Conservation (phyloP, 64 coral and sea anemone genomes). For the Platygyra sinensis region DNA sequence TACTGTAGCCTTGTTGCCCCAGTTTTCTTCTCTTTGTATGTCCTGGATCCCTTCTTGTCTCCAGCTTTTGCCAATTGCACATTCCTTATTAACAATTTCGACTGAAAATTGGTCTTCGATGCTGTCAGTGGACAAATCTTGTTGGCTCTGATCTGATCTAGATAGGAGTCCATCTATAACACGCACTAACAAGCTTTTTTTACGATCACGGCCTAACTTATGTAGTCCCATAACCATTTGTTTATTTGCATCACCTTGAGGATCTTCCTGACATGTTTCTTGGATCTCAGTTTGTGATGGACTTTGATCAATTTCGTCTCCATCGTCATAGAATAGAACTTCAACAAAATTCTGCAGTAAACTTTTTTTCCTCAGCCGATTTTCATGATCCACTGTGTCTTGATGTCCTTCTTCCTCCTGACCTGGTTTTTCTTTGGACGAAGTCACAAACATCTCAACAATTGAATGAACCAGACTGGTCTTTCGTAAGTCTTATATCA, state of each 20-base stretch:
- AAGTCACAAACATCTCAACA: background rate
- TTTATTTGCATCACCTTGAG: background rate
- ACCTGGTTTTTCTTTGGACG: background rate
- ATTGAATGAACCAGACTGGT: background rate
- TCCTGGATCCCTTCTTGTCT: background rate
- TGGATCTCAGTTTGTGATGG: background rate
- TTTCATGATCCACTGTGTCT: background rate
- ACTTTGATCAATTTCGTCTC: background rate
- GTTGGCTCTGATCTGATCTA: background rate
- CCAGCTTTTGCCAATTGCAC: background rate
- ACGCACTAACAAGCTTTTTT: background rate
- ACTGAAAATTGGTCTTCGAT: background rate
- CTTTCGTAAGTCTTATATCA: background rate
- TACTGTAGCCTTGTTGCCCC: background rate
- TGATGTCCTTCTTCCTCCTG: background rate
- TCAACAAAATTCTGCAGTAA: background rate
- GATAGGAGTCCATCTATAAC: background rate
- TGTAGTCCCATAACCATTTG: background rate
- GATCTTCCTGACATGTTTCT: background rate
- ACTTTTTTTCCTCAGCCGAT: background rate
- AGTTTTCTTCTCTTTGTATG: background rate
- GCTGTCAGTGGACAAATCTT: background rate
- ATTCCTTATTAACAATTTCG: background rate
- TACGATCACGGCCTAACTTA: background rate
- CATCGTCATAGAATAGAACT: background rate